These are phyloP conservation scores for Forbesichthys agassizii DNA, from an alignment of 2,113 vertebrate genomes.

Conservation along the genomic window DNA sequence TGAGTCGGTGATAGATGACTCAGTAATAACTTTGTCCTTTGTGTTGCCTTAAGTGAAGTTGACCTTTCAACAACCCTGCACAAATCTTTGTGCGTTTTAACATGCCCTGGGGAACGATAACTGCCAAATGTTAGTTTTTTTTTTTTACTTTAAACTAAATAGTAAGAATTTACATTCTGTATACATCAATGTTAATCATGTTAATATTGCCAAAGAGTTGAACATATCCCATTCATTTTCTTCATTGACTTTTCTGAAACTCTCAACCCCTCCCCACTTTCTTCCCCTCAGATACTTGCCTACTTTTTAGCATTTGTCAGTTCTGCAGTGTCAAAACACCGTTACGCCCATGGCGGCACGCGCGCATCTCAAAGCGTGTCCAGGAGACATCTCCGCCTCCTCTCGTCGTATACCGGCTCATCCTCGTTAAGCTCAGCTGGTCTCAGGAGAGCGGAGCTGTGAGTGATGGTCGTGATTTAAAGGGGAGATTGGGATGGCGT, in stretches of 20 bases:
- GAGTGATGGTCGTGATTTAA: constrained; percentile 48
- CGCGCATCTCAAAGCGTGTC: neutral
- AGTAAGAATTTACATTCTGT: no score
- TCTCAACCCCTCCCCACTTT: neutral
- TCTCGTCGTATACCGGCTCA: constrained; percentile 43
- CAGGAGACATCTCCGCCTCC: constrained; percentile 35
- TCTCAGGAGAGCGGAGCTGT: constrained; percentile 7
- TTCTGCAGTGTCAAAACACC: constrained; percentile 14
- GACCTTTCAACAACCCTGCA: neutral
- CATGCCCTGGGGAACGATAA: constrained; percentile 5
- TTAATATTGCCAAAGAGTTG: no score
- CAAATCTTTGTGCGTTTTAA: constrained; percentile 16
- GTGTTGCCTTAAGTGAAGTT: neutral
- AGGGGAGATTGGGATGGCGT: constrained; percentile 33
- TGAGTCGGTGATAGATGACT: neutral
- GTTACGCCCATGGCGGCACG: constrained; percentile 5
- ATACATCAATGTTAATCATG: no score
- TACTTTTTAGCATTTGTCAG: no score
- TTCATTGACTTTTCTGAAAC: neutral
- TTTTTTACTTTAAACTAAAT: no score
- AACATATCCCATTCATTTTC: no score
- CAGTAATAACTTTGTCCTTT: neutral
- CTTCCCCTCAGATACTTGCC: neutral
- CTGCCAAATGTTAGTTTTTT: no score
- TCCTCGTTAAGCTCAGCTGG: constrained; percentile 14